Base-by-base conservation (phyloP, 2,113 vertebrate genomes). In the Xyrauchen texanus region DNA sequence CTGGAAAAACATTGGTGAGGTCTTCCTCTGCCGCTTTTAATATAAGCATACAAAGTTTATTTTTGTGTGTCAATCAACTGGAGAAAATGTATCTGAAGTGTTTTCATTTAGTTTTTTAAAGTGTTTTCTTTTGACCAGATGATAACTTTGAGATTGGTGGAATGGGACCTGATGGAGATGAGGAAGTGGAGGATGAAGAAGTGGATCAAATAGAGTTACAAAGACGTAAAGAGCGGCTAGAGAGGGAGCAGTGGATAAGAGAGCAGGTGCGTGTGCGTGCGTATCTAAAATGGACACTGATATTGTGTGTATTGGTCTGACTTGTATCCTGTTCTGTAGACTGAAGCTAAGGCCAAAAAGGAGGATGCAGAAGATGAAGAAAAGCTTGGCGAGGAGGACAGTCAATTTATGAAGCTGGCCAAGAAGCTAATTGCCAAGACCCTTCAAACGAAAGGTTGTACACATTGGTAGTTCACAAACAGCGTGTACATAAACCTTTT, bases 401-500 rank as follows among this genome's bases (percentile, higher is more conserved):
- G 96, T 68, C 93, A 92, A 6, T 99, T 99, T 74, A 98, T 99
- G 97, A 96, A 95, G 83, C 86, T 99, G 60, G 98, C 98, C 61
- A 97, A 96, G 86, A 99, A 97, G 85, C 86, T 95, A 61, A 97
- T 96, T 0, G 94, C 90, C 5, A 98, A 91, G 85, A 94, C 91
- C 1, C 88, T 98, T 8, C 93, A 95, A 87, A 96, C 90, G 79
- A 96, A 92, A 93, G 94, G 97, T 64, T 1, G 76, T 44, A 57
- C 52, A 47, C 64, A 46, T 15, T 11, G 47, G 21, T 34, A 34
- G 21, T 34, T 34, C 21, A 34, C 21, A 34, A 34, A 34, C 21
- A 3, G 21, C 21, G 3, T 34, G 21, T 1, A 3, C 21, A 34
- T 34, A 34, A 34, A 34, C 21, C 3, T 34, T 34, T 34, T 34